Conservation (phyloP, 1,140 invertebrate species). For the Megalopta genalis region DNA sequence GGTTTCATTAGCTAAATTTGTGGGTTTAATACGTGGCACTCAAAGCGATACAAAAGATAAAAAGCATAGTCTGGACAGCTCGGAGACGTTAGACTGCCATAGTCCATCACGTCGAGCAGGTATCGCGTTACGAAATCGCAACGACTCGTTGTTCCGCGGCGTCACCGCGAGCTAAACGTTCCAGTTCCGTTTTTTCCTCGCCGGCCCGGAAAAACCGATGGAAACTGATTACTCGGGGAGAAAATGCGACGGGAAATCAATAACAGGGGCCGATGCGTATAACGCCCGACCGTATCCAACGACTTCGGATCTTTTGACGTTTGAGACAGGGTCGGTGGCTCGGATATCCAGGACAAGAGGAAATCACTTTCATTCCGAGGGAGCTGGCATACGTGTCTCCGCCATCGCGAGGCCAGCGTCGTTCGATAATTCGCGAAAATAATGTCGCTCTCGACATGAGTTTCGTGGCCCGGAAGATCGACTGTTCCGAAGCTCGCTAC, state of each 20-base stretch:
- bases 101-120: too few species aligned
- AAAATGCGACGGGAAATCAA: constrained; percentile 45
- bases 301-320: constrained; percentile 9
- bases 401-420: too few species aligned
- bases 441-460: background rate
- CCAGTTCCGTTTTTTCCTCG: constrained; percentile 10
- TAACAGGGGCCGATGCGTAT: constrained; percentile 26
- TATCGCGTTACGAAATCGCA: background rate
- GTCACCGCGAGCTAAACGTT: constrained; percentile 7
- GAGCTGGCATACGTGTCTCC: background rate
- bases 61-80: too few species aligned
- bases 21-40: too few species aligned
- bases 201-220: constrained; percentile 23
- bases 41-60: too few species aligned
- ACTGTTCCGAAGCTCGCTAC: too few species aligned
- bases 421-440: background rate
- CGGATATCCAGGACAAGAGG: constrained; percentile 34
- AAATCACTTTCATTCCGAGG: constrained; percentile 37
- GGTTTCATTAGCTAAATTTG: too few species aligned
- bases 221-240: constrained; percentile 38
- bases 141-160: background rate
- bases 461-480: too few species aligned
- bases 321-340: background rate
- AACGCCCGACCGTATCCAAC: constrained; percentile 10
- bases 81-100: too few species aligned